Evolutionary conservation across 2,888 invertebrate species (phyloP), one percentile per base, ranked within the genome.

Genomic region (Drosophila fulvimacula): DNA sequence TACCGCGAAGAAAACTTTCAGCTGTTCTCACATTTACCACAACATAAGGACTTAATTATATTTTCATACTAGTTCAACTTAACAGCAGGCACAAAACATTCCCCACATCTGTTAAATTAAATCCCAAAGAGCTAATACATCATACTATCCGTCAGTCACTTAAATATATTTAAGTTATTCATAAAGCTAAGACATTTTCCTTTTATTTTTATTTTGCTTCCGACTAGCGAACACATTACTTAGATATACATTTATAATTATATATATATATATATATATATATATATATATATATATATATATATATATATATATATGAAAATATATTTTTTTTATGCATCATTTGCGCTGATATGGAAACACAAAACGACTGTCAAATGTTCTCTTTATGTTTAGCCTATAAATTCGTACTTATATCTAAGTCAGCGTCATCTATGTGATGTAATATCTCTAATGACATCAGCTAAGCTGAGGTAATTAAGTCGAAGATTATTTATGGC

Each of bases 121-220:
- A 42, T 21, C 38, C 21, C 32, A 9, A 46, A 52, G 27, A 46
- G 30, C 2, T 42, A 41, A 34, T 3, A 9, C 27, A 44, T 30
- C 27, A 30, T 5, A 7, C 27, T 9, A 38, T 17, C n/a, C n/a
- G n/a, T 21, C 46, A 34, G 17, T 7, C 34, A 10, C 53, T 15
- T 32, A 55, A 49, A 69, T 59, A 38, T 38, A n/a, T 0, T 13
- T 65, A 38, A 65, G 60, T 60, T 60, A 73, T 73, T 60, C 30
- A 73, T 70, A 36, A 65, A 5, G n/a, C 46, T 3, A 21, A 1
- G 5, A 21, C 34, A 21, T 21, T 56, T 21, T 42, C 32, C 21
- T 41, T 41, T 39, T 10, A 38, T 39, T 39, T 39, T 17, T 17
- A 19, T 19, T 41, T 13, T 21, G 0, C 42, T 13, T 21, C 41